Base-by-base conservation (phyloP, 2,113 vertebrate genomes). In the Colossoma macropomum region DNA sequence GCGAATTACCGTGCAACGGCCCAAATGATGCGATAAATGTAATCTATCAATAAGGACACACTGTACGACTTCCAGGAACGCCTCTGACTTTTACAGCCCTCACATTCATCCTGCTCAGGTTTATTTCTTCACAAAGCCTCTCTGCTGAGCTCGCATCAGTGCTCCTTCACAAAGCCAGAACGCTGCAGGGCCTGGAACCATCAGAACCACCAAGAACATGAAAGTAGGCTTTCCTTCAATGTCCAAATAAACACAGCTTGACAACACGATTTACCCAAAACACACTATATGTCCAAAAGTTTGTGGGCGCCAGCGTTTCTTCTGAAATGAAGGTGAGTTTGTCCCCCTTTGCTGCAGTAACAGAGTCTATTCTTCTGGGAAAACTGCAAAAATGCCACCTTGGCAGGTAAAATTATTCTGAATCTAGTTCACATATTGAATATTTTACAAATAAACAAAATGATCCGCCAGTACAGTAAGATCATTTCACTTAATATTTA, bases 1-100 rank as follows among this genome's bases (percentile, higher is more conserved):
- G 75, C 48, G 87, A 86, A 88, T 89, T 77, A 79, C 63, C 86
- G 81, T 50, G 77, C 75, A 66, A 69, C 60, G 60, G 65, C 23
- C 28, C 62, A 30, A 41, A 74, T 59, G 86, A 73, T 48, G 30
- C 19, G n/a, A 56, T 59, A 10, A 72, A 60, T 32, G 28, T 76
- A 69, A 82, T 50, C 25, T 84, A 48, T 79, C 52, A 77, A 70
- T 28, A 60, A 25, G 75, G 28, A 84, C 1, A 73, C 83, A 73
- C 68, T 82, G 56, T 72, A 85, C 38, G 74, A 59, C 50, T 23
- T 21, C 59, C 71, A 82, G 82, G 28, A 79, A 52, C n/a, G 71
- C 27, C 63, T 32, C 63, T 66, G 63, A 66, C 63, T 54, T 54
- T 54, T 21, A 54, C 52, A 54, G 52, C 52, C 52, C 52, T 54